phyloP scores from a whole-genome alignment of 2,797 vertebrate genomes.

The Myotis pilosus region DNA sequence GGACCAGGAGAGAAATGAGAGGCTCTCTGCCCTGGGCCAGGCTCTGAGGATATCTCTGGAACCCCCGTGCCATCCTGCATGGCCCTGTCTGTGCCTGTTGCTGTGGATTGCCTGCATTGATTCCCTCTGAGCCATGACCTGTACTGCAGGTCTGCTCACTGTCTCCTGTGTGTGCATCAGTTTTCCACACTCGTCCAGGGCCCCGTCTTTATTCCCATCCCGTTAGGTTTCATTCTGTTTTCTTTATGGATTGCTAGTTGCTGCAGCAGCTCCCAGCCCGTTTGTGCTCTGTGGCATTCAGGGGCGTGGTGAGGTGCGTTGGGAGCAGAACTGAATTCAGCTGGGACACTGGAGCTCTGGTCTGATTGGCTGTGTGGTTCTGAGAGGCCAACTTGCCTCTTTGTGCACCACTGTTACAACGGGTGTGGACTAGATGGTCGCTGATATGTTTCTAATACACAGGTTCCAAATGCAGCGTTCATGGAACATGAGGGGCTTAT shows the following conservation, averaged over 20 bases:
- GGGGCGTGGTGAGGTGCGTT: not conserved
- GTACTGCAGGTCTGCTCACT: not conserved
- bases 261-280: not conserved
- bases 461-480: not conserved
- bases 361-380: not conserved
- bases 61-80: rapidly evolving
- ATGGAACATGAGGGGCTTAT: not conserved
- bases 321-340: not conserved
- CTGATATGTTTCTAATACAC: rapidly evolving
- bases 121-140: not conserved
- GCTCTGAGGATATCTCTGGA: no score
- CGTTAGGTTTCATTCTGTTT: not conserved
- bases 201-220: not conserved
- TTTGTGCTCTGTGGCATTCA: not conserved
- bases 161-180: not conserved
- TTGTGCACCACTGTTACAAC: not conserved
- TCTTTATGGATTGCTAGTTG: not conserved
- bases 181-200: no score
- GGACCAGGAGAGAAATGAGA: not conserved
- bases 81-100: not conserved
- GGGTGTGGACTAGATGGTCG: not conserved
- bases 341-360: not conserved
- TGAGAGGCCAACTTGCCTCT: not conserved
- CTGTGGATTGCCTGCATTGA: not conserved
- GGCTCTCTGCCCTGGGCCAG: not conserved